A percentile compares a stretch with the other conserved stretches of the same genome.
These are phyloP conservation scores for Baccha elongata DNA, from an alignment of 2,888 invertebrate genomes.

Conservation along the genomic window DNA sequence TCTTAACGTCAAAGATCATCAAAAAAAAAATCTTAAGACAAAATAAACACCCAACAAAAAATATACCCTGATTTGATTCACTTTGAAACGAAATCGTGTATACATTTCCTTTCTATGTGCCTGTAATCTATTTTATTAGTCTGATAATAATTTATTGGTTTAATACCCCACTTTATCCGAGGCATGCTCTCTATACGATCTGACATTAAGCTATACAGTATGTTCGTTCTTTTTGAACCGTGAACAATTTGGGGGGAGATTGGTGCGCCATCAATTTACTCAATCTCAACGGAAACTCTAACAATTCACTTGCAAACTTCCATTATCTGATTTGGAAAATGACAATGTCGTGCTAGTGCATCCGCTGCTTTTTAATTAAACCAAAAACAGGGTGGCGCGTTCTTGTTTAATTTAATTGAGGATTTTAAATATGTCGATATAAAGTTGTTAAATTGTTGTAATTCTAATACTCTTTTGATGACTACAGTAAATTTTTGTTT, in stretches of 20 bases:
- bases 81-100: neutral
- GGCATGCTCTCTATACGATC: constrained; percentile 23
- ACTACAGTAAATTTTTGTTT: too few relatives aligned
- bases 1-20: constrained; percentile 30
- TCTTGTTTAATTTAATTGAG: constrained; percentile 22
- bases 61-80: constrained; percentile 11
- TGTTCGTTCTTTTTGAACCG: constrained; percentile 9
- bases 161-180: constrained; percentile 25
- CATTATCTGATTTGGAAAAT: constrained; percentile 45
- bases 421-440: too few relatives aligned
- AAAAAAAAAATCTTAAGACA: constrained; percentile 36
- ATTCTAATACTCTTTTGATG: too few relatives aligned
- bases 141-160: constrained; percentile 56
- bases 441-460: too few relatives aligned
- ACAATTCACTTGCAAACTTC: constrained; percentile 47
- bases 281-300: constrained; percentile 56
- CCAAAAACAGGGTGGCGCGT: neutral
- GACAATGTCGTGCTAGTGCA: constrained; percentile 54
- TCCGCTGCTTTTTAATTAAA: constrained; percentile 35
- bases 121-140: constrained; percentile 45
- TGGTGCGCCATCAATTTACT: constrained; percentile 35
- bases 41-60: neutral
- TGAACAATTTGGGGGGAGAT: constrained; percentile 41
- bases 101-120: constrained; percentile 2
- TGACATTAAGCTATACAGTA: neutral